Percentiles rank a stretch among this genome's conserved stretches.
These are phyloP conservation scores for Vesta saturnalis DNA, from an alignment of 2,888 invertebrate species.

Conservation along the genomic window DNA sequence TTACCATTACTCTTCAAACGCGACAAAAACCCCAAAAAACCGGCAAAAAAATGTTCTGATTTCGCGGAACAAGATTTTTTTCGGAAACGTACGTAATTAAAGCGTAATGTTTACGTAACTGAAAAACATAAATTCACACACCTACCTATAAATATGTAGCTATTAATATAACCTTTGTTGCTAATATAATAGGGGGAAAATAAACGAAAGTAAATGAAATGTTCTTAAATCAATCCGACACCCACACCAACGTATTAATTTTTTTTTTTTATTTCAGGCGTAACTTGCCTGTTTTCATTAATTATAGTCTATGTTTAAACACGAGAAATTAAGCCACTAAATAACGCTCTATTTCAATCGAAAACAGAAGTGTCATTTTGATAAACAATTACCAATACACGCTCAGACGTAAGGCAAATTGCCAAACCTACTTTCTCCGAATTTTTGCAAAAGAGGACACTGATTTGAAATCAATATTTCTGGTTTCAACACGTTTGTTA, in stretches of 20 bases:
- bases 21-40: too few relatives aligned
- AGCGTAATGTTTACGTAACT: neutral
- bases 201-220: neutral
- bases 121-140: neutral
- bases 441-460: neutral
- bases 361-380: slow-evolving; percentile 1
- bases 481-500: too few relatives aligned
- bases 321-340: neutral
- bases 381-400: slow-evolving; percentile 1
- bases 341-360: slow-evolving; percentile 3
- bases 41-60: too few relatives aligned
- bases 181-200: neutral
- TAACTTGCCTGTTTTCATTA: slow-evolving; percentile 2
- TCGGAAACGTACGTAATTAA: neutral
- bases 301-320: neutral
- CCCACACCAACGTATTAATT: slow-evolving; percentile 1
- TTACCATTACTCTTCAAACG: neutral
- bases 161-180: neutral
- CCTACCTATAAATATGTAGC: too few relatives aligned
- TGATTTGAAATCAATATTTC: neutral
- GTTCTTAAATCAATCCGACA: neutral
- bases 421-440: neutral
- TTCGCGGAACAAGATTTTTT: too few relatives aligned
- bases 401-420: neutral
- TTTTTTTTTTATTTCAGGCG: neutral